These are phyloP conservation scores for Drosophila suboccidentalis DNA, from an alignment of 2,888 invertebrate species.

Conservation along the genomic window DNA sequence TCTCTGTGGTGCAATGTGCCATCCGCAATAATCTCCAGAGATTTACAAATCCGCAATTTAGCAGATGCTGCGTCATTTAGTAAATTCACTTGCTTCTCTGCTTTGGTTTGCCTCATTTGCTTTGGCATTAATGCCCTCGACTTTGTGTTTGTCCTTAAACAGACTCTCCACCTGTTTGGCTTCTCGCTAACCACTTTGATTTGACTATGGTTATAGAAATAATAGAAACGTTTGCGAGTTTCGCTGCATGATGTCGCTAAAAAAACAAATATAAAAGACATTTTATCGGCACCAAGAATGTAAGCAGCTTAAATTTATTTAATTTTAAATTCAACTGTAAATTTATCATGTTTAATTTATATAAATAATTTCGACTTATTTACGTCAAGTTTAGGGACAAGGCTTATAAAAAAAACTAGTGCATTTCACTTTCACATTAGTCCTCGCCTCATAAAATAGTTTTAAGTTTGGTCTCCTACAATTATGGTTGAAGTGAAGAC, in stretches of 20 bases:
- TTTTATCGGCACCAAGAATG: not conserved
- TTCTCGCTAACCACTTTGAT: constrained; percentile 3
- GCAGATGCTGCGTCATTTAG: constrained; percentile 19
- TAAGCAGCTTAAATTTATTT: no score
- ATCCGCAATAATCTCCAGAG: constrained; percentile 23
- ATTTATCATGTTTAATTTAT: no score
- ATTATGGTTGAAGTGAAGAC: not conserved
- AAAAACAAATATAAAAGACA: not conserved
- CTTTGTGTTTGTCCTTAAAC: not conserved
- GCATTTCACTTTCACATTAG: not conserved
- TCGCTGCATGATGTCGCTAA: constrained; percentile 33
- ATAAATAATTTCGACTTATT: no score
- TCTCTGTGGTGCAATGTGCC: not conserved
- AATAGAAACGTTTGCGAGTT: constrained; percentile 12
- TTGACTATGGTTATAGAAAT: no score
- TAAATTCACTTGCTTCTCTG: constrained; percentile 5
- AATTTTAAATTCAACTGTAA: not conserved
- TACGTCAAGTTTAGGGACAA: no score
- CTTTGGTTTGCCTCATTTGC: constrained; percentile 42
- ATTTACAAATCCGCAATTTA: constrained; percentile 12
- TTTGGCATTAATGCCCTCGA: constrained; percentile 11
- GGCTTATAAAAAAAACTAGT: not conserved
- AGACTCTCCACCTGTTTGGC: constrained; percentile 8
- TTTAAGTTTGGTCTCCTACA: not conserved
- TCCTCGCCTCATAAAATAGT: no score